A percentile compares a stretch with the other conserved stretches of the same genome.
phyloP scores from a whole-genome alignment of 2,113 vertebrate species.

The Poecile atricapillus region DNA sequence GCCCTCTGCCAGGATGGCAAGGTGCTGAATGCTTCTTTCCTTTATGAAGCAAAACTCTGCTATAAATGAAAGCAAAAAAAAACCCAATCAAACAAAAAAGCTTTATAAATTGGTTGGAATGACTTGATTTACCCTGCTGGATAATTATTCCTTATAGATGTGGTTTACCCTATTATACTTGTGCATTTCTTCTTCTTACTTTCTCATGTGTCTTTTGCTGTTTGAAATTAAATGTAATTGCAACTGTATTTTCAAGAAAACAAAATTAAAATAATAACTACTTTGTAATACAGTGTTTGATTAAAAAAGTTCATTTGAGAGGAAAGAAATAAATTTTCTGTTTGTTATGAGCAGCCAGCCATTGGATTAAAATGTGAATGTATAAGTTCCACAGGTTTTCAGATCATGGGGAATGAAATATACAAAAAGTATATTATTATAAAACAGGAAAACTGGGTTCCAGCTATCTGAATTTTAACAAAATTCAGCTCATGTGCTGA shows the following conservation, averaged over 20 bases:
- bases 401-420: neutral
- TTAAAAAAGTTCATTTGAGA: neutral
- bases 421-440: neutral
- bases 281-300: neutral
- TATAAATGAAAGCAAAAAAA: neutral
- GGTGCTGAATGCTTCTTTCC: neutral
- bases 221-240: neutral
- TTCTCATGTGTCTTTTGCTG: neutral
- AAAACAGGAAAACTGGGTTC: neutral
- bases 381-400: neutral
- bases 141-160: neutral
- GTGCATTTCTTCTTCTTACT: neutral
- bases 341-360: neutral
- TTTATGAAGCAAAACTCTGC: neutral
- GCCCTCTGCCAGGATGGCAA: neutral
- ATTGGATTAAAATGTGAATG: neutral
- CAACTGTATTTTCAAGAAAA: neutral
- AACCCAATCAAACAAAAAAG: neutral
- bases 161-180: neutral
- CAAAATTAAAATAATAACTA: neutral
- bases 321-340: neutral
- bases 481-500: neutral
- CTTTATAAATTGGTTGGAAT: neutral
- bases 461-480: neutral
- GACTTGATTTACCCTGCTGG: rapidly evolving